Base-by-base conservation (phyloP, 1,140 invertebrate species). In the Saxidomus purpurata region DNA sequence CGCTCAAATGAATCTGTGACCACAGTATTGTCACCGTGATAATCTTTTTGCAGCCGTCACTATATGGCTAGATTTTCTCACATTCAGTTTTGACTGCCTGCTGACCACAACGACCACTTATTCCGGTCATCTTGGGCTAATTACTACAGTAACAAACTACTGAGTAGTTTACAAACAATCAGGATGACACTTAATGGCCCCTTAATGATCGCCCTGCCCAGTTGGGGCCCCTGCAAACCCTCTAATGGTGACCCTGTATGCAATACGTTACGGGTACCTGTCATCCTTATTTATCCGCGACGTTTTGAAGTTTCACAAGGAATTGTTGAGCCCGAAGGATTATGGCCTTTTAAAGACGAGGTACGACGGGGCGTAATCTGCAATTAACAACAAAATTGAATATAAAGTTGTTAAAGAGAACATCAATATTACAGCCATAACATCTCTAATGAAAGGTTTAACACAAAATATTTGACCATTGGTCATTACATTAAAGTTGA, bases 351-450 rank as follows among this genome's bases (percentile, higher is more conserved):
- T 84, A 71, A 84, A 69, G 61, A 67, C 43, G 40, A 9, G 31
- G 34, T 61, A 28, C n/a, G 19, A 15, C 49, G 9, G 76, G 13
- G 15, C 11, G n/a, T 80, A 88, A 69, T 61, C 76, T 55, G 77
- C 86, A 55, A 88, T 88, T 88, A 88, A 80, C 43, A 69, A 40
- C 86, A 38, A 71, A 88, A 88, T 88, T 88, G 86, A 88, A 88
- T 81, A 88, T 88, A 88, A 88, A 88, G 86, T 79, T 88, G 86
- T 88, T 80, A 80, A 80, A 88, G 77, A 40, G 77, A 63, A 79
- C 86, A 88, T 88, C 61, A 69, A 59, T 81, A 67, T 52, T 47
- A 71, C 25, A 31, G 76, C 69, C 34, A 59, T 80, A 88, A 69
- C 77, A 79, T 13, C 76, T 43, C 25, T 88, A 88, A 88, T 88